Percentiles rank a stretch among this genome's conserved stretches.
These are phyloP conservation scores for Lydus trimaculatus DNA, from an alignment of 2,888 invertebrate species.

Conservation along the genomic window DNA sequence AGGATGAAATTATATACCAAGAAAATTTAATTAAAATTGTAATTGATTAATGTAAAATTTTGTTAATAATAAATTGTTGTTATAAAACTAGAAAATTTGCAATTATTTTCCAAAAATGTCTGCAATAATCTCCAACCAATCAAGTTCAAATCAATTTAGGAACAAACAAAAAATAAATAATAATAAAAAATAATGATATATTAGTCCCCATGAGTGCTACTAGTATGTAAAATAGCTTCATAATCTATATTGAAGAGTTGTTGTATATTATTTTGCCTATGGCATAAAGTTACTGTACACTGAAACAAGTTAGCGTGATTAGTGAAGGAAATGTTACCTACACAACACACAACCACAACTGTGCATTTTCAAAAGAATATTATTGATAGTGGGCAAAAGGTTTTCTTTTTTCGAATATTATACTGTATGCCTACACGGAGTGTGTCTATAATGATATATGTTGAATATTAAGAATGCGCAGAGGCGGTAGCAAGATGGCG, in stretches of 20 bases:
- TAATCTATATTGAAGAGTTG: conserved; percentile 57
- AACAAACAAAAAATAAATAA: conserved; percentile 45
- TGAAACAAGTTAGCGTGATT: conserved; percentile 15
- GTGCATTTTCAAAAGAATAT: conserved; percentile 18
- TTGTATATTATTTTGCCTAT: conserved; percentile 56
- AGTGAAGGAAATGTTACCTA: conserved; percentile 16
- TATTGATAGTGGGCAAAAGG: conserved; percentile 47
- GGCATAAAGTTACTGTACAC: conserved; percentile 37
- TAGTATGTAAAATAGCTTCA: conserved; percentile 61
- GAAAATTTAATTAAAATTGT: neutral
- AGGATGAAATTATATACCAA: neutral
- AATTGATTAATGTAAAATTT: neutral
- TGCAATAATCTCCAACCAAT: neutral
- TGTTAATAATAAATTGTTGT: neutral
- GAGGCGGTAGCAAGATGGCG: conserved; percentile 57
- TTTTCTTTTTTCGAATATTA: conserved; percentile 44
- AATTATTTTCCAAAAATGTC: neutral
- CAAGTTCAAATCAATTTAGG: neutral
- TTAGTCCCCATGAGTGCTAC: conserved; percentile 59
- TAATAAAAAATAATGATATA: conserved; percentile 59
- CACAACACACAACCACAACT: no score
- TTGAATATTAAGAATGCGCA: conserved; percentile 53
- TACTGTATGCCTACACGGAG: conserved; percentile 54
- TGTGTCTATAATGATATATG: conserved; percentile 64
- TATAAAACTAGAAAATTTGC: neutral